Conservation (phyloP, 2,888 invertebrate species). For the Megaustenia siamemsis region DNA sequence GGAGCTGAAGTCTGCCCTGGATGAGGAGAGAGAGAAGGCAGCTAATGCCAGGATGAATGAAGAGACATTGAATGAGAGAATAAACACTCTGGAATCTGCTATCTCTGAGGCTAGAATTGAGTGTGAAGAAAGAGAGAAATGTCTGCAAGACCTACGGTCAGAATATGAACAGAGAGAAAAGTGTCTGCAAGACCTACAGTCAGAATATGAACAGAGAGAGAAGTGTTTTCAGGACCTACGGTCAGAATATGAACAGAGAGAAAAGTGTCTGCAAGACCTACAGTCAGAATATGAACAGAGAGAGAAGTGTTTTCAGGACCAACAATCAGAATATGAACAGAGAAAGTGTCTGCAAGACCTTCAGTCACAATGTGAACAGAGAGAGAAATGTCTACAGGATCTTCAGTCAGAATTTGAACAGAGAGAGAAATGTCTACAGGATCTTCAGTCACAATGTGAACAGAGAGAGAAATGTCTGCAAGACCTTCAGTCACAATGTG, state of each 20-base stretch:
- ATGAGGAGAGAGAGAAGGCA: constrained; percentile 47
- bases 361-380: not conserved
- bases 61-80: not conserved
- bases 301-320: not conserved
- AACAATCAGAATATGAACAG: not conserved
- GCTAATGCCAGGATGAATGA: constrained; percentile 36
- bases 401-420: not conserved
- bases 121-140: not conserved
- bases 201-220: constrained; percentile 1
- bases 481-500: not conserved
- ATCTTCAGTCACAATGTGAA: not conserved
- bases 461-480: not conserved
- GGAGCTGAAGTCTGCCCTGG: constrained; percentile 47
- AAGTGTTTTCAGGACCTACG: not conserved
- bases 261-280: not conserved
- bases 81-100: constrained; percentile 9
- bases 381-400: not conserved
- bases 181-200: not conserved
- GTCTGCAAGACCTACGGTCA: not conserved
- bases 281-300: not conserved
- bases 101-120: not conserved
- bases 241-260: not conserved
- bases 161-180: not conserved
- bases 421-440: not conserved
- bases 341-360: constrained; percentile 6